A percentile compares a stretch with the other conserved stretches of the same genome.
Evolutionary conservation across 1,140 invertebrate genomes (phyloP).

Genomic region (Bursaphelenchus mucronatus): DNA sequence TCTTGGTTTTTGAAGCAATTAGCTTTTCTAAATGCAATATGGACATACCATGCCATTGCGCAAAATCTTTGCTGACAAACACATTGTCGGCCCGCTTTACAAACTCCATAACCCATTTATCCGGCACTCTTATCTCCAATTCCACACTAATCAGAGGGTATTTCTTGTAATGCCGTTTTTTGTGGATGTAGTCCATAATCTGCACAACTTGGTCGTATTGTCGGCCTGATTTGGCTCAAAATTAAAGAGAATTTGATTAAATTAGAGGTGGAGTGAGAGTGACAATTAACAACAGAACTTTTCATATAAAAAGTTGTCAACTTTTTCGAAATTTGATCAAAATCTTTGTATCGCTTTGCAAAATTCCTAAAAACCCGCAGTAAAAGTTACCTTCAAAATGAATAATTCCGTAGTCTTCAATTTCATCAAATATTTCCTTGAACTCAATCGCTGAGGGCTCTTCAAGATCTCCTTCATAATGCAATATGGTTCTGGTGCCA

Average conservation of each 20-base stretch:
- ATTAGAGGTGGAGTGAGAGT: too few species aligned
- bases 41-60: conserved; percentile 2
- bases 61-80: conserved; percentile 16
- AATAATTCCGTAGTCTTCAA: not conserved
- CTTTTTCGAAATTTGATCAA: not conserved
- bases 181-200: conserved; percentile 5
- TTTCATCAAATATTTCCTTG: not conserved
- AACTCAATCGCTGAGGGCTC: conserved; percentile 11
- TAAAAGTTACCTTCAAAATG: conserved; percentile 21
- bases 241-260: not conserved
- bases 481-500: conserved; percentile 12
- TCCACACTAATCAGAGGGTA: conserved; percentile 6
- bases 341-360: not conserved
- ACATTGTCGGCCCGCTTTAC: conserved; percentile 1
- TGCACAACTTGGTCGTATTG: conserved; percentile 6
- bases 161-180: not conserved
- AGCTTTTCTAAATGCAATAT: not conserved
- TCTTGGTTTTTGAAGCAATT: too few species aligned
- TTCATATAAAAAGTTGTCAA: not conserved
- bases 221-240: conserved; percentile 12
- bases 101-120: conserved; percentile 1
- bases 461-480: conserved; percentile 9
- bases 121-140: conserved; percentile 13
- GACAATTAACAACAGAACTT: not conserved
- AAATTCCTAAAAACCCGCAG: not conserved